These are phyloP conservation scores for Cyprinella venusta DNA, from an alignment of 2,797 vertebrate genomes.

Conservation along the genomic window DNA sequence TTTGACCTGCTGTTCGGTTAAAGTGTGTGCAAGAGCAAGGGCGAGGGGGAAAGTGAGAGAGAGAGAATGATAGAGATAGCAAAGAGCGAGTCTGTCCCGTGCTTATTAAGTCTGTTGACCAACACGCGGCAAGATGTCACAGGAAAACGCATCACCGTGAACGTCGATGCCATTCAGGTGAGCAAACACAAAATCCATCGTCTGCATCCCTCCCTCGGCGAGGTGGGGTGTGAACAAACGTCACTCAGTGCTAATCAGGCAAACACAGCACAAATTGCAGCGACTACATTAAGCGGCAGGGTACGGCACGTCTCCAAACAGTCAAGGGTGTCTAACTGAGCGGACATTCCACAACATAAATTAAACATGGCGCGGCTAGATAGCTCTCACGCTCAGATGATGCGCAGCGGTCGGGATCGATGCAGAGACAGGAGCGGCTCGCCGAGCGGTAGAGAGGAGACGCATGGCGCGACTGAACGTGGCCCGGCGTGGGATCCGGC, in stretches of 20 bases:
- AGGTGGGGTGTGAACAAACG: slow-evolving; percentile 58
- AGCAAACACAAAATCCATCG: slow-evolving; percentile 56
- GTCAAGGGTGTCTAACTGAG: slow-evolving; percentile 76
- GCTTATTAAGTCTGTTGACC: slow-evolving; percentile 32
- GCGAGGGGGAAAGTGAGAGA: slow-evolving; percentile 42
- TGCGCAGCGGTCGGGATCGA: slow-evolving; percentile 64
- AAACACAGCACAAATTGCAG: slow-evolving; percentile 77
- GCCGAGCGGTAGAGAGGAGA: slow-evolving; percentile 41
- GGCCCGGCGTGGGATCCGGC: slow-evolving; percentile 47
- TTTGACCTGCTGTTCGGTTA: slow-evolving; percentile 76
- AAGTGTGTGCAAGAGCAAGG: slow-evolving; percentile 52
- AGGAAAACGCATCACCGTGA: slow-evolving; percentile 23
- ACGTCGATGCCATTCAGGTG: slow-evolving; percentile 39
- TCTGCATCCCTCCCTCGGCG: slow-evolving; percentile 44
- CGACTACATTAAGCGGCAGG: slow-evolving; percentile 80
- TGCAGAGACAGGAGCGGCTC: slow-evolving; percentile 43
- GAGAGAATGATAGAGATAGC: slow-evolving; percentile 28
- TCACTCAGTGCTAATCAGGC: slow-evolving; percentile 76
- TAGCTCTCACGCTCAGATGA: slow-evolving; percentile 55
- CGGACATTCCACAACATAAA: slow-evolving; percentile 72
- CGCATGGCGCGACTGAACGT: slow-evolving; percentile 33
- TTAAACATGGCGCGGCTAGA: slow-evolving; percentile 71
- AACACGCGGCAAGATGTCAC: background rate
- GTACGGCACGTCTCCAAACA: slow-evolving; percentile 77
- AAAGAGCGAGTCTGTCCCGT: slow-evolving; percentile 1